Evolutionary conservation across 2,113 vertebrate genomes (phyloP).

Genomic region (Bubo bubo): DNA sequence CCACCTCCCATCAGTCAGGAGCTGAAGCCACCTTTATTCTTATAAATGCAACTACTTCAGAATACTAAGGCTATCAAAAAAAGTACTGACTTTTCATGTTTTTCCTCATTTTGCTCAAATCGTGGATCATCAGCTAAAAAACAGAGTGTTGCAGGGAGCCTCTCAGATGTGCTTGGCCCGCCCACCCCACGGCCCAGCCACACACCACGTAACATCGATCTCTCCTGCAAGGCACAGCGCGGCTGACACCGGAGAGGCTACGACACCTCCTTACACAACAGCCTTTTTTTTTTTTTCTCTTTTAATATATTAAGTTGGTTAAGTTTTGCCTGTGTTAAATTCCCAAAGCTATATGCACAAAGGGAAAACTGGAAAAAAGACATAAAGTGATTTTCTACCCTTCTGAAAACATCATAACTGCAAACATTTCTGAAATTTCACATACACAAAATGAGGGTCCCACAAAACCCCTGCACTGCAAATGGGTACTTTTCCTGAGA

Average conservation of each 20-base stretch:
- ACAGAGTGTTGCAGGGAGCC: accelerated
- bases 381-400: not conserved
- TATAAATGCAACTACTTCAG: not conserved
- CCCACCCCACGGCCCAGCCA: accelerated
- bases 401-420: not conserved
- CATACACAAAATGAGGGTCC: not conserved
- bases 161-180: accelerated
- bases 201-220: no score
- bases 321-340: not conserved
- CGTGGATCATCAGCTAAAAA: not conserved
- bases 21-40: not conserved
- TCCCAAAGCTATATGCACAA: not conserved
- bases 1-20: not conserved
- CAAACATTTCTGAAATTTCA: not conserved
- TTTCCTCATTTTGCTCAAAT: not conserved
- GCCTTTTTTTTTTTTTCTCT: not conserved
- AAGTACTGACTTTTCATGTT: not conserved
- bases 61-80: not conserved
- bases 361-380: not conserved
- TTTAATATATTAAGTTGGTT: not conserved
- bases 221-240: accelerated
- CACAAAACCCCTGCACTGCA: not conserved
- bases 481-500: not conserved
- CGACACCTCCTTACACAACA: not conserved
- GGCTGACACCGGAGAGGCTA: accelerated